Base-by-base conservation (phyloP, 35 echinoderm and acorn worm species). In the Heliocidaris erythrogramma region DNA sequence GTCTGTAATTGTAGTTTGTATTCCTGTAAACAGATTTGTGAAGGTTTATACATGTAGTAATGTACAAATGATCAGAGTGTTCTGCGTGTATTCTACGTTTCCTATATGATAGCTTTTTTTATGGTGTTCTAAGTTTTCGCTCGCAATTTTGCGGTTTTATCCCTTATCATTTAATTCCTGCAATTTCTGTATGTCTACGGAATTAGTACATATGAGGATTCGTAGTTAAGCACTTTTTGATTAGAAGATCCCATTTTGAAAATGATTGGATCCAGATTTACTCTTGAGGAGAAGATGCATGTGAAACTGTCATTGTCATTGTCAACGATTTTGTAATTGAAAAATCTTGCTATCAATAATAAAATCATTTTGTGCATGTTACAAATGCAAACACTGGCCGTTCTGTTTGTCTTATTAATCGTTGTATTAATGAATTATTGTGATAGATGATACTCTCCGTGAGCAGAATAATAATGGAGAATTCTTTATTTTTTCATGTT, bases 351-450 rank as follows among this genome's bases (percentile, higher is more conserved):
- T 47, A 32, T 89, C 30, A 89, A 89, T 16, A 84, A 84, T 89
- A 89, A 89, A 89, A 48, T 78, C 65, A 78, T 89, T 89, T 89
- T 89, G 87, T 89, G 87, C 87, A 89, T 89, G 87, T 31, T 89
- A 89, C 87, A 89, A 89, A 89, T 48, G 47, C 24, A 89, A 47
- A 89, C 6, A 78, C 14, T 14, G 14, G 52, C 10, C 2, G 10
- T 14, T 13, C 5, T 56, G 52, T 56, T 56, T 11, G 52, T 56
- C 52, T 56, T 56, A 56, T 56, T 56, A 56, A 56, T 56, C 52
- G 52, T 56, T 56, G 52, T 56, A 13, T 56, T 56, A 56, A 56
- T 14, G 35, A 42, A 56, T 10, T 10, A 56, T 56, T 56, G 52
- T 13, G 52, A 56, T 56, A 10, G 10, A 14, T 42, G 3, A 42